Base-by-base conservation (phyloP, 64 coral and sea anemone species). In the Trachythela sp. region DNA sequence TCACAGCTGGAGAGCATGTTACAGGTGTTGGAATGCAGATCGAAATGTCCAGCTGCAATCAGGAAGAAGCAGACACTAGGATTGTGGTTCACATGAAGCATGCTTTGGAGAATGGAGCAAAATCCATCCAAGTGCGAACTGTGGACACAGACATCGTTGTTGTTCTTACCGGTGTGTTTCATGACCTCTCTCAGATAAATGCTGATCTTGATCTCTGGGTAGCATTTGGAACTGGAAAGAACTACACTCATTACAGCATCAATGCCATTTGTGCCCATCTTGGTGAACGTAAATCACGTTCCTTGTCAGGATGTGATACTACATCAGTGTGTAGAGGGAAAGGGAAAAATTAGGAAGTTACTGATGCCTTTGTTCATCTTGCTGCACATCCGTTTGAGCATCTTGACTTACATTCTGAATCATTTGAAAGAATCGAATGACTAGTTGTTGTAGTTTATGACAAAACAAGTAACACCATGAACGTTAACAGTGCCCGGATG, bases 371-470 rank as follows among this genome's bases (percentile, higher is more conserved):
- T 37, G 88, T 60, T 58, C 8, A 83, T 84, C 71, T 90, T 4
- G 24, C 84, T 2, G 40, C 18, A n/a, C 83, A 89, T 41, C 70
- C 88, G 39, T 94, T 90, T 27, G 26, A 94, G 71, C 11, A 54
- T 24, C 39, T 94, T 22, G 84, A 0, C 40, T 9, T 87, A 22
- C 35, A 84, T 11, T 90, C 92, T 38, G 85, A 87, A n/a, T n/a
- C 48, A 54, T 94, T 90, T 70, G 15, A 90, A 68, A 87, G 40
- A 17, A 88, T 91, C 30, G 89, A 94, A 32, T 70, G 77, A 88
- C 34, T 94, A 30, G 85, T 54, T 27, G 58, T 94, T 13, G 85
- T 94, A 40, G 88, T 88, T 89, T 94, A 94, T 48, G 89, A 94
- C 64, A 94, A 83, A 84, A 64, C 75, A 24, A 94, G 89, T 83